Percentiles rank a stretch among this genome's conserved stretches.
Evolutionary conservation across 2,888 invertebrate species (phyloP).

Genomic region (Eristalinus sepulchralis): DNA sequence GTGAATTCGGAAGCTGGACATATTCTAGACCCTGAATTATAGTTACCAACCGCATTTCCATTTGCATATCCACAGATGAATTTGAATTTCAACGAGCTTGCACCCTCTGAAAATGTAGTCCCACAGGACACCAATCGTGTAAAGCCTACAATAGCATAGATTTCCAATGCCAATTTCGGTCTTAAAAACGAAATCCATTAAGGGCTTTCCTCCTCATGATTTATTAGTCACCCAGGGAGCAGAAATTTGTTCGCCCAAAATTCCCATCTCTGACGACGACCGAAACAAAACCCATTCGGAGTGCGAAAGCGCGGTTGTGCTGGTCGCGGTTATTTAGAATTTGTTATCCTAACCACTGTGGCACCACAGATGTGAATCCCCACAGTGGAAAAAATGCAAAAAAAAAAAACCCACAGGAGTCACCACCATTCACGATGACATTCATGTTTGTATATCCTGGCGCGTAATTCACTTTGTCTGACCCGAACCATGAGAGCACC

Average conservation of each 20-base stretch:
- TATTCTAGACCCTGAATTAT: no score
- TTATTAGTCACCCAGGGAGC: neutral
- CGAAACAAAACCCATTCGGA: neutral
- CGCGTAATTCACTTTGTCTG: constrained; percentile 56
- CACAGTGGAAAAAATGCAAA: neutral
- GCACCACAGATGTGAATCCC: constrained; percentile 37
- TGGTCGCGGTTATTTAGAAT: constrained; percentile 9
- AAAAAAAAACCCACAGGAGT: neutral
- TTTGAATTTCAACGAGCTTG: no score
- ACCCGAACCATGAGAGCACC: constrained; percentile 26
- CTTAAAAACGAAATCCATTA: neutral
- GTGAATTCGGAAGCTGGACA: no score
- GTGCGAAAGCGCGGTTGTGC: neutral
- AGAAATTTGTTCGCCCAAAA: neutral
- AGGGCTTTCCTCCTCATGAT: neutral
- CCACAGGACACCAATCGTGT: neutral
- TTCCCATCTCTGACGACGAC: neutral
- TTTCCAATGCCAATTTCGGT: neutral
- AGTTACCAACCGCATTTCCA: neutral
- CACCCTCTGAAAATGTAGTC: neutral
- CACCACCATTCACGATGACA: neutral
- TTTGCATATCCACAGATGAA: neutral
- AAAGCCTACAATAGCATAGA: neutral
- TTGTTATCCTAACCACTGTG: constrained; percentile 40
- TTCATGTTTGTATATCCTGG: constrained; percentile 15